These are phyloP conservation scores for Malacosoma neustria DNA, from an alignment of 2,888 invertebrate genomes.

Conservation along the genomic window DNA sequence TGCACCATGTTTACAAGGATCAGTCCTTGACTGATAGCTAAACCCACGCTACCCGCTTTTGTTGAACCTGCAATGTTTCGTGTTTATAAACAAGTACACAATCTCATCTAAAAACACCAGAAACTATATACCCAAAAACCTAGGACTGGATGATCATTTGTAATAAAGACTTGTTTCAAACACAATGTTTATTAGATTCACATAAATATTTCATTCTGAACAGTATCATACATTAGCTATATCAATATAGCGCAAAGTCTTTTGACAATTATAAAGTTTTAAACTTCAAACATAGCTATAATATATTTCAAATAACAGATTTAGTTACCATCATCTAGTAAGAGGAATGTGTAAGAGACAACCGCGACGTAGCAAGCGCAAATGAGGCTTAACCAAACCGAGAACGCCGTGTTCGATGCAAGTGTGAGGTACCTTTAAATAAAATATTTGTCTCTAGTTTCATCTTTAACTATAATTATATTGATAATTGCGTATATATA, in stretches of 20 bases:
- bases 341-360: slow-evolving; percentile 78
- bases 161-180: too few species aligned
- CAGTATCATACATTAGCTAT: too few species aligned
- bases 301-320: background rate
- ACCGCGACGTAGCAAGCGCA: slow-evolving; percentile 77
- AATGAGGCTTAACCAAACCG: slow-evolving; percentile 78
- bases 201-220: too few species aligned
- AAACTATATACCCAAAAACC: too few species aligned
- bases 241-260: too few species aligned
- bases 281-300: too few species aligned
- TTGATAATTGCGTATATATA: background rate
- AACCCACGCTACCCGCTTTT: slow-evolving; percentile 80
- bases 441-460: slow-evolving; percentile 1
- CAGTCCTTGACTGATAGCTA: slow-evolving; percentile 82
- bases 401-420: slow-evolving; percentile 76
- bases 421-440: slow-evolving; percentile 73
- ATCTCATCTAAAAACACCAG: too few species aligned
- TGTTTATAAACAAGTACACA: too few species aligned
- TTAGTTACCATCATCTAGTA: slow-evolving; percentile 71
- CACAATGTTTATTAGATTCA: too few species aligned
- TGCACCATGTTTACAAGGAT: slow-evolving; percentile 88
- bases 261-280: too few species aligned
- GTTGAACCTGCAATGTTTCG: slow-evolving; percentile 61
- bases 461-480: background rate
- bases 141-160: too few species aligned